Base-by-base conservation (phyloP, 2,113 vertebrate species). In the Callipepla squamata region DNA sequence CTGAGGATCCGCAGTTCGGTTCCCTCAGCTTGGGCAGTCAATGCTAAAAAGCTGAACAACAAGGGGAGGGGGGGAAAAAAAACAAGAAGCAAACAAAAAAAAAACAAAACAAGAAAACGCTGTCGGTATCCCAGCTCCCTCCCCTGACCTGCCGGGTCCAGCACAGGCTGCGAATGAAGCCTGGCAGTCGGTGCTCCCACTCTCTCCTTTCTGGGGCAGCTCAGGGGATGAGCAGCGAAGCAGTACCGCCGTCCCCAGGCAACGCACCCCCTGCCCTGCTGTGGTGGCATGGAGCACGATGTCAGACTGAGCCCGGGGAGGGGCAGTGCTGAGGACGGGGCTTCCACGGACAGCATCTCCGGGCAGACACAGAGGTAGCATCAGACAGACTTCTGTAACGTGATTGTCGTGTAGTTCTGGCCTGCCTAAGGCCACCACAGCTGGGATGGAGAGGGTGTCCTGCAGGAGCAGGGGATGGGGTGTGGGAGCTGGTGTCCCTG, bases 281-380 rank as follows among this genome's bases (percentile, higher is more conserved):
- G 7, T 0, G 30, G 79, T 65, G 53, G 75, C 11, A 3, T 5
- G 13, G 36, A 26, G 38, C 4, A 7, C 34, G 65, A 44, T 6
- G 1, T 51, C 36, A 5, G 57, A 63, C 44, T n/a, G 44, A 68
- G 68, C 72, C 67, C 7, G n/a, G 4, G 1, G 1, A 1, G 55
- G 87, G 32, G 7, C 6, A 2, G 28, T 48, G 47, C 63, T 3
- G 8, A 23, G 55, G 66, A 30, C 25, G 47, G 59, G 47, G 66
- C 44, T 63, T 22, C 75, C 78, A 17, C 0, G 0, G 62, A 23
- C 73, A 40, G 34, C 48, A 22, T 25, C 81, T 85, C 79, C 0
- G 53, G 89, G 93, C 80, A 89, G 80, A 17, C 28, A 48, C 95
- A 57, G 97, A 97, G 97, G 96, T 96, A 97, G 95, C 67, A 67